A percentile compares a stretch with the other conserved stretches of the same genome.
Conservation (phyloP, 2,797 vertebrate species). For the Anas flavirostris region DNA sequence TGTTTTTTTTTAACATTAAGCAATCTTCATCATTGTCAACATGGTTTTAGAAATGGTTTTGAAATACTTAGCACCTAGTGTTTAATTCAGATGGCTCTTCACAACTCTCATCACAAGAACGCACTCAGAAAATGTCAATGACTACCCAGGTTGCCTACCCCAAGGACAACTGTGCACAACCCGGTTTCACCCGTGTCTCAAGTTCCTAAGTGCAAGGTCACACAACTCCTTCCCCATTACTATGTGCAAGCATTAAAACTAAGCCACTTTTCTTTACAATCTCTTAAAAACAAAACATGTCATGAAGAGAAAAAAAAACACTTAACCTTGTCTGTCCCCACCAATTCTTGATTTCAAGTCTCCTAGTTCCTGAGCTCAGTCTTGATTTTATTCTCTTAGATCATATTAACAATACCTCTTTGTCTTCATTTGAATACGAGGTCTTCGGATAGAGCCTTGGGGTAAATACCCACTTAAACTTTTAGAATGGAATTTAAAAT, state of each 20-base stretch:
- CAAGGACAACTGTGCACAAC: fast-evolving
- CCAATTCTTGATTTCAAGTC: not conserved
- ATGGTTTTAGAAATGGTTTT: not conserved
- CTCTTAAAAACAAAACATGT: not conserved
- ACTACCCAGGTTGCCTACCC: not conserved
- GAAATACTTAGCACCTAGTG: not conserved
- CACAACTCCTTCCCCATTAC: not conserved
- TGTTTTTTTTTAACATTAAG: not conserved
- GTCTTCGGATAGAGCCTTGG: not conserved
- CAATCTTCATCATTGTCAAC: no score
- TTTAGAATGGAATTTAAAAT: not conserved
- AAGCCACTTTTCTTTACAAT: not conserved
- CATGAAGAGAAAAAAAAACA: not conserved
- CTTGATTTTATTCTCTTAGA: not conserved
- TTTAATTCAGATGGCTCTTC: not conserved
- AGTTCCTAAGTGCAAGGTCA: not conserved
- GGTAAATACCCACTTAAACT: not conserved
- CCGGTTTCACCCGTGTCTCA: not conserved
- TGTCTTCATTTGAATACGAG: not conserved
- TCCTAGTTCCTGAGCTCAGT: not conserved
- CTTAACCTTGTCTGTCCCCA: not conserved
- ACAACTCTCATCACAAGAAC: not conserved
- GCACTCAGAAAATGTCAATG: not conserved
- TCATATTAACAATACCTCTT: not conserved
- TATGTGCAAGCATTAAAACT: not conserved